phyloP scores from a whole-genome alignment of 2,113 vertebrate species.

The pig (Sus scrofa) region T2T-Sscrofa CM000813.6:143992001-143992500 shows the following conservation, averaged over 20 bases:
- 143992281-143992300: background rate
- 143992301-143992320: background rate
- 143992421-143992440: background rate
- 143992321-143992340: background rate
- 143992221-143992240: background rate
- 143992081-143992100: background rate
- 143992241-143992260: background rate
- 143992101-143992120: background rate
- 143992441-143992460: background rate
- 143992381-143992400: background rate
- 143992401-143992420: background rate
- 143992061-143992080: background rate
- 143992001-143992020: slow-evolving; percentile 2
- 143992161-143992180: background rate
- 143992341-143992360: background rate
- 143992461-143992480: background rate
- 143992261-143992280: background rate
- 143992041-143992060: background rate
- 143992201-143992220: background rate
- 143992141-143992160: background rate
- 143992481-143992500: background rate
- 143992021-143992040: background rate
- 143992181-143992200: background rate
- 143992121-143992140: background rate
- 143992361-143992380: background rate